Percentiles rank a stretch among this genome's conserved stretches.
Conservation (phyloP, 53 echinoderm and acorn worm species). For the Antedon mediterranea region DNA sequence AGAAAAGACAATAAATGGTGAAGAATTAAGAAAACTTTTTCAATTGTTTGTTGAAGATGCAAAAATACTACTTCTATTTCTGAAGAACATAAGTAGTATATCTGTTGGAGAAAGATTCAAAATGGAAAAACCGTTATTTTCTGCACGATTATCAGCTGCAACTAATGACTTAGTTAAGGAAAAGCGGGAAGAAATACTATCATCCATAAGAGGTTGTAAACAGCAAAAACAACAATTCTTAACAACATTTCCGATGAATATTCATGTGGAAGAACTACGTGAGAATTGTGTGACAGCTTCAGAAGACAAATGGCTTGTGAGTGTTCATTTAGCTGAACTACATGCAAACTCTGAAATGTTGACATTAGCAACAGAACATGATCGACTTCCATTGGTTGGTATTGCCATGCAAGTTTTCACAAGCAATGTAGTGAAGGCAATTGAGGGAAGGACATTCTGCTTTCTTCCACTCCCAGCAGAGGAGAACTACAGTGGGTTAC, state of each 20-base stretch:
- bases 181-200: neutral
- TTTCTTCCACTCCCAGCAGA: conserved; percentile 84
- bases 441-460: conserved; percentile 61
- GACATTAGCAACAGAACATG: neutral
- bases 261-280: neutral
- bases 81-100: conserved; percentile 44
- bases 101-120: conserved; percentile 7
- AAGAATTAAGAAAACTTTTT: conserved; percentile 26
- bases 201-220: neutral
- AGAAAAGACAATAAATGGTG: conserved; percentile 28
- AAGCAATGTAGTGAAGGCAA: neutral
- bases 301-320: conserved; percentile 5
- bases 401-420: conserved; percentile 18
- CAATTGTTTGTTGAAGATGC: conserved; percentile 52
- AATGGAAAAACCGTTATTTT: neutral
- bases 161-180: neutral
- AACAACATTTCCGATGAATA: neutral
- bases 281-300: neutral
- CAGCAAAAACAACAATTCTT: neutral
- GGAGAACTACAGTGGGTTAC: conserved; percentile 51
- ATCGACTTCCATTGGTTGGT: conserved; percentile 54
- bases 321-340: neutral
- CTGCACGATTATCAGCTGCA: neutral
- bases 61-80: conserved; percentile 48
- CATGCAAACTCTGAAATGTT: neutral